A percentile compares a stretch with the other conserved stretches of the same genome.
Evolutionary conservation across 2,888 invertebrate genomes (phyloP).

Genomic region (Ophion ventricosus): DNA sequence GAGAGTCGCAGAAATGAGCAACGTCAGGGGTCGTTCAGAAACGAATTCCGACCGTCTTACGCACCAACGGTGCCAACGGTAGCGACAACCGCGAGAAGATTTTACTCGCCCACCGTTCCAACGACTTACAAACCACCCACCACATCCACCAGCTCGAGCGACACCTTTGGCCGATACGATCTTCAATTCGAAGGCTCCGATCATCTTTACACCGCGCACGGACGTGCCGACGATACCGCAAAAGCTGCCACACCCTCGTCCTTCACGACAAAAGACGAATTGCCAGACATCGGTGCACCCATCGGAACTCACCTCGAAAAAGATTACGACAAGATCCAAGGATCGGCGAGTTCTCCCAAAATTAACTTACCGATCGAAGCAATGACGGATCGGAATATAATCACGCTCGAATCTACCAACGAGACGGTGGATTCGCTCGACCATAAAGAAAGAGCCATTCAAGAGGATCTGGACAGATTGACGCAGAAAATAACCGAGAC

Average conservation of each 20-base stretch:
- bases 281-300: conserved; percentile 4
- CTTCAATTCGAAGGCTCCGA: conserved; percentile 76
- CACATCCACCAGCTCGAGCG: conserved; percentile 6
- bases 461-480: conserved; percentile 23
- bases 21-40: conserved; percentile 58
- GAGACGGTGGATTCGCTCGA: conserved; percentile 32
- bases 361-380: conserved; percentile 10
- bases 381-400: not conserved
- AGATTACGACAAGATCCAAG: conserved; percentile 70
- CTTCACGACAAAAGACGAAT: not conserved
- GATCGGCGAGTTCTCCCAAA: conserved; percentile 62
- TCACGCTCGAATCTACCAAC: conserved; percentile 58
- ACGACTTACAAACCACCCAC: conserved; percentile 75
- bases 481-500: conserved; percentile 36
- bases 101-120: conserved; percentile 79
- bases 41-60: conserved; percentile 77
- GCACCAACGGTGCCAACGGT: conserved; percentile 80
- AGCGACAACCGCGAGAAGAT: conserved; percentile 77
- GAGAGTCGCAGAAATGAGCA: conserved; percentile 59
- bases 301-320: conserved; percentile 48
- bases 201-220: conserved; percentile 73
- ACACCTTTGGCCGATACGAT: conserved; percentile 67
- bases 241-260: conserved; percentile 46
- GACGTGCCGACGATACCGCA: conserved; percentile 53
- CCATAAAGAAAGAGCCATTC: conserved; percentile 16